phyloP scores from a whole-genome alignment of 1,140 invertebrate species.

The Drosophila pandora region DNA sequence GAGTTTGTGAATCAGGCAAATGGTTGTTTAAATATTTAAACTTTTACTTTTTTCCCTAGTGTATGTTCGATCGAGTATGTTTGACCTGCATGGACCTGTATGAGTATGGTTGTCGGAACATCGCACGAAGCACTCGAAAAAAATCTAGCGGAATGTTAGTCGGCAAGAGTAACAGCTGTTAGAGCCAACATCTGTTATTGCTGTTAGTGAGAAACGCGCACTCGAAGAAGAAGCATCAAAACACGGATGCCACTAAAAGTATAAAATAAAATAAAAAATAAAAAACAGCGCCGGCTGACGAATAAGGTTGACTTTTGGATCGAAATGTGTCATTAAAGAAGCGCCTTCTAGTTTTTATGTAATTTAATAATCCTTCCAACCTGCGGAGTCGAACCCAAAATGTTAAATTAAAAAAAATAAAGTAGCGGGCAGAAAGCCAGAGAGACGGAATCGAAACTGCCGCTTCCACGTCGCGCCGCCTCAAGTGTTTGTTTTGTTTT shows the following conservation, averaged over 20 bases:
- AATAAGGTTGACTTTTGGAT: not conserved
- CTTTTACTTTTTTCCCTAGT: no score
- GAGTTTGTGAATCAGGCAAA: no score
- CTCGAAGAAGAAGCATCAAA: not conserved
- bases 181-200: no score
- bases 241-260: not conserved
- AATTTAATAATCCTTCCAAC: not conserved
- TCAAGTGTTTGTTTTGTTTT: conserved; percentile 63
- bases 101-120: no score
- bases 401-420: conserved; percentile 19
- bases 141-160: no score
- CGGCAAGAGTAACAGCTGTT: no score
- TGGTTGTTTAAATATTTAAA: no score
- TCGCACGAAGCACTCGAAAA: no score
- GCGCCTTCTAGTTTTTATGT: not conserved
- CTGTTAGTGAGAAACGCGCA: no score
- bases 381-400: not conserved
- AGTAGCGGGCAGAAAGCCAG: conserved; percentile 4
- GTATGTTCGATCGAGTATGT: no score
- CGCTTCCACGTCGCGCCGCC: conserved; percentile 47
- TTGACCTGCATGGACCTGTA: no score
- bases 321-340: not conserved
- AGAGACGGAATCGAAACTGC: conserved; percentile 24
- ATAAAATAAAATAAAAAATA: not conserved
- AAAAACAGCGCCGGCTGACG: not conserved